Base-by-base conservation (phyloP, 2,888 invertebrate species). In the Phortica okadai region DNA sequence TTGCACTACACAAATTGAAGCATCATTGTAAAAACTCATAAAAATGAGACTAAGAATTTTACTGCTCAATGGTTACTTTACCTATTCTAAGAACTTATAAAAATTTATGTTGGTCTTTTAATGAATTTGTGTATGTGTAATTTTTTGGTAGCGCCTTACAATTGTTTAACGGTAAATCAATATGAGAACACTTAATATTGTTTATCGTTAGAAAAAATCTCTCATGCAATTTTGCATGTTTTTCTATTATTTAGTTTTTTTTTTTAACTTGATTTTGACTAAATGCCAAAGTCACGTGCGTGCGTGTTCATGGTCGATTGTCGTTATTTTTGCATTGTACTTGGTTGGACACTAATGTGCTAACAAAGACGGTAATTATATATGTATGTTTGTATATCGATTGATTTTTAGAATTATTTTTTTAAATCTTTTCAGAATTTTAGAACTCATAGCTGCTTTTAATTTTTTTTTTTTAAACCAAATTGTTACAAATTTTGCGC, bases 191-290 rank as follows among this genome's bases (percentile, higher is more conserved):
- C 25, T 41, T 11, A 5, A 10, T 66, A 41, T 41, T 66, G 6
- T 66, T 66, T 66, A 45, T 74, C 66, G 25, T 33, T 7, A 54
- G 41, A 14, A 16, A 33, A 33, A 33, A 74, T 44, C 25, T 73
- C 64, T 50, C 78, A 78, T 78, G 78, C 76, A 58, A 78, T 75
- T 75, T 76, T 78, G 78, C 78, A 76, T 74, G 78, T 44, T 70
- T 64, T 66, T 64, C 11, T 14, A 25, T 54, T 21, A 6, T 45
- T 69, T 70, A 3, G n/a, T 16, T 70, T 50, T n/a, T 45, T 45
- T 5, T 25, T 16, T 54, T 33, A 21, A 66, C 66, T 41, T 44
- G 25, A 21, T 70, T 69, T 3, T 44, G 44, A 4, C n/a, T 14
- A 25, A 69, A 50, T 50, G 14, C 6, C 3, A 50, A 50, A 50